Percentiles rank a stretch among this genome's conserved stretches.
Conservation (phyloP, 2,888 invertebrate species). For the Euplexia lucipara region DNA sequence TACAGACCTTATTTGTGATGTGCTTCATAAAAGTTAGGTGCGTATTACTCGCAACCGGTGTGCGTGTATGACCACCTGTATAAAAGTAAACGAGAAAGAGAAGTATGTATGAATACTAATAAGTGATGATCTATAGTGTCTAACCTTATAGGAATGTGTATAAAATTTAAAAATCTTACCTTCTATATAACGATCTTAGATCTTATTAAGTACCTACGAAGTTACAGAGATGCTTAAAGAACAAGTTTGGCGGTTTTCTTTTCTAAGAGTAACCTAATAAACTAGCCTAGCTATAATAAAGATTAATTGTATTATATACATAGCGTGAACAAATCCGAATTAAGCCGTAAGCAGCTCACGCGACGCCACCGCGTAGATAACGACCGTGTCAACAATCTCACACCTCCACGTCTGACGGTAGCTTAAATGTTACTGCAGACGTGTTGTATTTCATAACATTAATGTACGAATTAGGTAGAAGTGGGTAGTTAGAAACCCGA, state of each 20-base stretch:
- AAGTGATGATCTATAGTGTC: no score
- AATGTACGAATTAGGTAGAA: not conserved
- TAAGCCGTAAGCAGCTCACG: conserved; percentile 20
- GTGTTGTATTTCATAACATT: conserved; percentile 3
- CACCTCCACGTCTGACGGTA: not conserved
- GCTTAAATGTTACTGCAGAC: not conserved
- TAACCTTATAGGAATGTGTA: no score
- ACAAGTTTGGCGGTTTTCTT: conserved; percentile 15
- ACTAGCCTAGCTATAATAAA: conserved; percentile 6
- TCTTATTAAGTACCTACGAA: conserved; percentile 6
- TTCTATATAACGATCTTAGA: conserved; percentile 4
- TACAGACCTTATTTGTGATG: no score
- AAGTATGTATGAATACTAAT: no score
- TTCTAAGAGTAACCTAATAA: not conserved
- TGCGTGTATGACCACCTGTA: no score
- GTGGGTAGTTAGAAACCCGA: no score
- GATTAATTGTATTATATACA: conserved; percentile 15
- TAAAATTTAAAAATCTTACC: no score
- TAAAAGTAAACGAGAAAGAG: no score
- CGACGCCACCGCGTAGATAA: conserved; percentile 29
- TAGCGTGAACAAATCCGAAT: conserved; percentile 35
- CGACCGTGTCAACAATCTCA: conserved; percentile 25
- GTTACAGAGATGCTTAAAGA: conserved; percentile 2
- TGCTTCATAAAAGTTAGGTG: no score
- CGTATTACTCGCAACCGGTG: no score